Evolutionary conservation across 1,140 invertebrate genomes (phyloP), one percentile per base, ranked within the genome.

Genomic region (Hycleus phaleratus): DNA sequence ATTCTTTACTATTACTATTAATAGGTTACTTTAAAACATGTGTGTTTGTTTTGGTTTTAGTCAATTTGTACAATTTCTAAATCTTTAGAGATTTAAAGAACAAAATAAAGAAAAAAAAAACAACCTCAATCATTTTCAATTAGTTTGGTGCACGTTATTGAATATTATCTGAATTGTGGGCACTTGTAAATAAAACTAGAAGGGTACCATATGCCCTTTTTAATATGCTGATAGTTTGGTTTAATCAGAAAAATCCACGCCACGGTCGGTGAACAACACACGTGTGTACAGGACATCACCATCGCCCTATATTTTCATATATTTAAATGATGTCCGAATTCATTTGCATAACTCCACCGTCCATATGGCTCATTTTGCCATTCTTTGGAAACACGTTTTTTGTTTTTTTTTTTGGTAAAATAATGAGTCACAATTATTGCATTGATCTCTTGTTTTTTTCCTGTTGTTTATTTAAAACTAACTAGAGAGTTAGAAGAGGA

Each of bases 201-300:
- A 47, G 45, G 43, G 26, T 40, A 44, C 59, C 59, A 60, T 60
- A 49, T 60, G 59, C 50, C 49, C 46, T 49, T 57, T 52, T 52
- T 53, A 58, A 53, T 56, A 56, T 58, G 56, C 38, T 24, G 38
- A 60, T 60, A 48, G 32, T 56, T 56, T 56, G 45, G 49, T 51
- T 56, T 60, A 60, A 60, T 57, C 59, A 60, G 59, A 57, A 60
- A 60, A 60, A 60, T 60, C 24, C 59, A 52, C 54, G 59, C 49
- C 26, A 60, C 54, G 54, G 40, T 60, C 44, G 8, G 54, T 60
- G 54, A 55, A 60, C 59, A 55, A 60, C 59, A 60, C 59, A 60
- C 59, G 59, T 60, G 59, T 51, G 59, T 46, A 50, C 45, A 45
- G 47, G 18, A 48, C 43, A 56, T 52, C 43, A 52, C 47, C 44